A percentile compares a stretch with the other conserved stretches of the same genome.
Evolutionary conservation across 2,797 vertebrate genomes (phyloP).

Genomic region (Cryptoblepharus egeriae): DNA sequence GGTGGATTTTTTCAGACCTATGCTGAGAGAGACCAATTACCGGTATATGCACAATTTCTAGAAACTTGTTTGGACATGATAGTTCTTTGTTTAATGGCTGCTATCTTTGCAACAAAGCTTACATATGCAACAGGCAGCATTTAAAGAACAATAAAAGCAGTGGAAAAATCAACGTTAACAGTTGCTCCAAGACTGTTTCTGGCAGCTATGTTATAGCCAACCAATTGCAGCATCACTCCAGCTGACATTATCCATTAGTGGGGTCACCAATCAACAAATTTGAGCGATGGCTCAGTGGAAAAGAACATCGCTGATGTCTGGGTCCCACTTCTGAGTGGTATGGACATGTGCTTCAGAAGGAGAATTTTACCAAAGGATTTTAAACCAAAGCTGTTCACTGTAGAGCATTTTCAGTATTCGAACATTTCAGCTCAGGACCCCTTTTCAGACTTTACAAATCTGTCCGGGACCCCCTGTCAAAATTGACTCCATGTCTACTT

Average conservation of each 20-base stretch:
- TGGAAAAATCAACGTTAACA: background rate
- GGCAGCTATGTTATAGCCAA: background rate
- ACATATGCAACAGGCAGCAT: background rate
- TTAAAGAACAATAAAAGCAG: background rate
- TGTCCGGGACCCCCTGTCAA: no score
- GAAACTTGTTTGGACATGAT: background rate
- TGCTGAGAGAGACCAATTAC: background rate
- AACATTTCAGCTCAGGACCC: no score
- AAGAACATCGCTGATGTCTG: no score
- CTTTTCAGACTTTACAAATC: no score
- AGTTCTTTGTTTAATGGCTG: background rate
- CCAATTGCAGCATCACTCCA: background rate
- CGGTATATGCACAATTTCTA: background rate
- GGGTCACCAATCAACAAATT: background rate
- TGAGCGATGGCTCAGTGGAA: no score
- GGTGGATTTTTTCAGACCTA: background rate
- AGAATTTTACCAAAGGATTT: no score
- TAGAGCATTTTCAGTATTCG: no score
- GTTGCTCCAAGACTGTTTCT: background rate
- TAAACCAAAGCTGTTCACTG: no score
- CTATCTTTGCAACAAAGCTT: background rate
- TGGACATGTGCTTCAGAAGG: no score
- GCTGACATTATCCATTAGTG: background rate
- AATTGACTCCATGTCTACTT: no score
- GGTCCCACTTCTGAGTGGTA: no score